Evolutionary conservation across 2,888 invertebrate species (phyloP), one percentile per base, ranked within the genome.

Genomic region (Tipula helvola): DNA sequence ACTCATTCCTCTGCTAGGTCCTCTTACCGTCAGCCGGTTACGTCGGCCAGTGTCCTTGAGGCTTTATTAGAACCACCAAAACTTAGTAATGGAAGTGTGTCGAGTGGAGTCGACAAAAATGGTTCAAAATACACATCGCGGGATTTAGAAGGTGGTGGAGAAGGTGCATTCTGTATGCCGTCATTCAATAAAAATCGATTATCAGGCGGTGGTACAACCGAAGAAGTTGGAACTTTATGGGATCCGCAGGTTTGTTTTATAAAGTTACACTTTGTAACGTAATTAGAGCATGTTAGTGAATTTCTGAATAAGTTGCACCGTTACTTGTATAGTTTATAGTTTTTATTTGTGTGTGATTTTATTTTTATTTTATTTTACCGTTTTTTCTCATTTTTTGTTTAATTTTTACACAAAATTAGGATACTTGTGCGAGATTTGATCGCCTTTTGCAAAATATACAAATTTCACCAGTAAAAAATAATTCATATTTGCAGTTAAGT

Each of bases 51-150:
- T 84, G 88, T 89, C 5, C 86, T 89, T 47, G 89, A 89, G 86
- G 88, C 88, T 8, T 88, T 89, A 36, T 87, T 89, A 83, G 89
- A 89, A 85, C 88, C 89, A 16, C 89, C 89, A 39, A 88, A 88
- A 88, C 87, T 87, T 28, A 87, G 85, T 87, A 52, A 85, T 86
- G 86, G 47, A n/a, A 57, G 47, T 39, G 83, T 87, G 36, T n/a
- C 86, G 4, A 86, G 3, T n/a, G 16, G 18, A 18, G 3, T 18
- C n/a, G 13, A 3, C 12, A 83, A 42, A 28, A 13, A 86, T 13
- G 87, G 87, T 71, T 87, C 88, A 12, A 87, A 88, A n/a, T 86
- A 88, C 16, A 13, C 52, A 10, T n/a, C n/a, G 36, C 39, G 84
- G n/a, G 88, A 87, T 83, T 71, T 88, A 3, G 87, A 88, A 5